Percentiles rank a stretch among this genome's conserved stretches.
These are phyloP conservation scores for Typhlichthys eigenmanni DNA, from an alignment of 2,797 vertebrate species.

Conservation along the genomic window DNA sequence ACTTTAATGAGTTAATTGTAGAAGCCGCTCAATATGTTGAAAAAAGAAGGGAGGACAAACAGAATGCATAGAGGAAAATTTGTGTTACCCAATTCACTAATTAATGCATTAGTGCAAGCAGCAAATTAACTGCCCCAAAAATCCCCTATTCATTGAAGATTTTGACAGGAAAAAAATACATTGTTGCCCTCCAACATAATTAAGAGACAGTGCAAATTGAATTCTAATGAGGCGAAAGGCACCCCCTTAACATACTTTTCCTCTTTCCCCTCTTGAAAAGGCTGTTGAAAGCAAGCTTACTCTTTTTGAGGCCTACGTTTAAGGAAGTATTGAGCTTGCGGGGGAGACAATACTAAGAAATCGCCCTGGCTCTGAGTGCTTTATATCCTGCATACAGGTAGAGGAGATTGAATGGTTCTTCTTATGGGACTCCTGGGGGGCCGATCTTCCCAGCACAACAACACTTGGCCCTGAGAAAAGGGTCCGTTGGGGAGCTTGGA, in stretches of 20 bases:
- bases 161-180: constrained; percentile 83
- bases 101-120: constrained; percentile 92
- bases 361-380: constrained; percentile 87
- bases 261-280: constrained; percentile 47
- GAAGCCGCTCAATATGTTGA: constrained; percentile 84
- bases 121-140: constrained; percentile 97
- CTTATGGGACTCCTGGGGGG: constrained; percentile 89
- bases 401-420: constrained; percentile 84
- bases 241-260: constrained; percentile 84
- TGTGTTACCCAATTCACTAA: constrained; percentile 95
- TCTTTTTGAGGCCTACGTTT: constrained; percentile 86
- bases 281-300: constrained; percentile 80
- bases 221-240: constrained; percentile 92
- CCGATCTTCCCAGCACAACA: constrained; percentile 90
- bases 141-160: constrained; percentile 81
- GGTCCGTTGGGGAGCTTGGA: constrained; percentile 74
- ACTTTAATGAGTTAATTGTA: constrained; percentile 96
- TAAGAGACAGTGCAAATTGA: constrained; percentile 91
- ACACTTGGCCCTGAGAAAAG: constrained; percentile 81
- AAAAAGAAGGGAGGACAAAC: constrained; percentile 80
- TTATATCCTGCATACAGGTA: constrained; percentile 92
- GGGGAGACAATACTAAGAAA: constrained; percentile 87
- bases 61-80: constrained; percentile 85
- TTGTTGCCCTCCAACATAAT: constrained; percentile 91
- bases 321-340: constrained; percentile 83